Base-by-base conservation (phyloP, 2,888 invertebrate genomes). In the Drosophila trichaetosa region DNA sequence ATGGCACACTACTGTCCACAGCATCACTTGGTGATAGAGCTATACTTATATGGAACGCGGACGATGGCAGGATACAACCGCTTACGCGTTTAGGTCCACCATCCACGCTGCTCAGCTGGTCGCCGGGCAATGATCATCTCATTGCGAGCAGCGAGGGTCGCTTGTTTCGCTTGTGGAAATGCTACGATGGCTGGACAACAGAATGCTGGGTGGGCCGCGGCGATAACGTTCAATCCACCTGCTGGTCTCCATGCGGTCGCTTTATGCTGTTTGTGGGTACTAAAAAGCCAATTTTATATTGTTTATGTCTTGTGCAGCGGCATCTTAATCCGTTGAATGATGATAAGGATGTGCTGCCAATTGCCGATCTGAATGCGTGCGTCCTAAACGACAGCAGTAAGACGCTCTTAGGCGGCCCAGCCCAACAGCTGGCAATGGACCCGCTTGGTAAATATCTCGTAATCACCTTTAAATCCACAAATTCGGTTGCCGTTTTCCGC, bases 11-110 rank as follows among this genome's bases (percentile, higher is more conserved):
- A 18, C 93, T 98, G 42, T 95, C 97, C 21, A 97, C 97, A 69
- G 96, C 96, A 60, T 97, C 97, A 6, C 96, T 97, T 10, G 95
- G 95, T 5, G 97, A 98, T 93, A 95, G 95, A 0, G 95, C 96
- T 49, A 95, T 98, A 94, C 94, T 97, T 66, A 94, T 98, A n/a
- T 98, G 98, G 98, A 96, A 97, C 91, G 96, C 97, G 21, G 95
- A 97, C 58, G 95, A 48, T 51, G 64, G 58, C 2, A 40, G 0
- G 93, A 95, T 96, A 91, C 94, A 94, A 10, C 95, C 96, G 0
- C 90, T 98, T 46, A 95, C 95, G 75, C 94, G 97, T 72, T 95
- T 97, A 3, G 96, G 97, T 0, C 96, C 96, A 24, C 97, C 97
- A 0, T 95, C 97, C 61, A 95, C 96, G 7, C 94, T 97, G 77